Evolutionary conservation across 1,140 invertebrate genomes (phyloP).

Genomic region (Neomicropteryx cornuta): DNA sequence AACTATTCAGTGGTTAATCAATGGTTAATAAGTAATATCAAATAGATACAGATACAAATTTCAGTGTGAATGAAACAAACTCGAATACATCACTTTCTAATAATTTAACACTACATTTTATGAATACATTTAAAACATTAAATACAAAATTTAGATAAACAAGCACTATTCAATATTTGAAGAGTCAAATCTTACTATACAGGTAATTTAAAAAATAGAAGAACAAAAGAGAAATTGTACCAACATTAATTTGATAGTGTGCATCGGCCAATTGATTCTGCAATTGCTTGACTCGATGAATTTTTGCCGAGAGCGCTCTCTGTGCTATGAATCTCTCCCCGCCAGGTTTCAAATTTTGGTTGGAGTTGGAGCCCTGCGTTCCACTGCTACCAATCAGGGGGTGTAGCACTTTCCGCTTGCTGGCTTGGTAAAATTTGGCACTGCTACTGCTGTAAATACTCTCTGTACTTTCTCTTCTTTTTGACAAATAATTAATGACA

Average conservation of each 20-base stretch:
- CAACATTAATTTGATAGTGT: constrained; percentile 62
- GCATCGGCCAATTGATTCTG: constrained; percentile 72
- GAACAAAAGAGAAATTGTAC: too few species aligned
- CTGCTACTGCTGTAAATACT: constrained; percentile 34
- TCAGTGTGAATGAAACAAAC: too few species aligned
- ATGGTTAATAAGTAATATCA: too few species aligned
- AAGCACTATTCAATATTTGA: too few species aligned
- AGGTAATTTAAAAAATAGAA: too few species aligned
- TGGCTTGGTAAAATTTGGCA: constrained; percentile 14
- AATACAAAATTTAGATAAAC: too few species aligned
- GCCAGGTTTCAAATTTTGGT: constrained; percentile 20
- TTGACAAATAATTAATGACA: constrained; percentile 7
- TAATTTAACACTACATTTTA: too few species aligned
- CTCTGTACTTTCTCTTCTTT: constrained; percentile 19
- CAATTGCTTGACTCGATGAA: constrained; percentile 57
- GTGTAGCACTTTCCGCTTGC: constrained; percentile 23
- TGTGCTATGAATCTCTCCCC: constrained; percentile 47
- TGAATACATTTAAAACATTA: too few species aligned
- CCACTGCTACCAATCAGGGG: constrained; percentile 33
- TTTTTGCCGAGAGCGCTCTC: constrained; percentile 62
- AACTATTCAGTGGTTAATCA: too few species aligned
- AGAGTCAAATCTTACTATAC: too few species aligned
- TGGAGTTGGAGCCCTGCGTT: constrained; percentile 26
- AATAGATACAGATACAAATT: too few species aligned
- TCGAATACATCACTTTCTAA: too few species aligned